Evolutionary conservation across 2,113 vertebrate genomes (phyloP), one percentile per base, ranked within the genome.

Genomic region (Hystrix cristata): DNA sequence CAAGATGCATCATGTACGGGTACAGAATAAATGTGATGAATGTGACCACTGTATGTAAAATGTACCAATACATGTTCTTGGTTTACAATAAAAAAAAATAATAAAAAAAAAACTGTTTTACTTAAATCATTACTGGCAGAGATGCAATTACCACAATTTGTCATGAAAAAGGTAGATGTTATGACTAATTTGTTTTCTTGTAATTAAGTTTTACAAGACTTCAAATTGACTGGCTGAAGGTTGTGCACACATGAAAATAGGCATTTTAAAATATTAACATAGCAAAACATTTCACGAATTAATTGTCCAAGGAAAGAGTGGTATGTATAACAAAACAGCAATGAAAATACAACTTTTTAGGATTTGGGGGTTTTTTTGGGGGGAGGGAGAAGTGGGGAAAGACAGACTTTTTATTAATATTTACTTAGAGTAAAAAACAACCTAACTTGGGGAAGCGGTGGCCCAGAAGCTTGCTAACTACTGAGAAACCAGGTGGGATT

Each of bases 201-300:
- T 7, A 92, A 81, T 59, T 93, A 59, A 53, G 13, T 62, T 87
- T 95, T 76, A 84, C 19, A 81, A 82, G 46, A 87, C 46, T 83
- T 93, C 67, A 94, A 89, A 83, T 16, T 83, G 72, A 57, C 48
- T 79, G 12, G 38, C 46, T 93, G 34, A 96, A 78, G 10, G 71
- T 48, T 76, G 53, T 59, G 55, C 19, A 65, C 46, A 83, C 60
- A 88, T 93, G 81, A 62, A 96, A 93, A 83, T 87, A 62, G 18
- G 25, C 8, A 60, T 89, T 89, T 82, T 69, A 93, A 89, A 94
- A 87, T 80, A 84, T 79, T 71, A 86, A 91, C 29, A 94, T 7
- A 80, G 23, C 38, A 48, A 81, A 91, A 82, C 7, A 8, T 81
- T 83, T 82, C 11, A 71, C 71, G 9, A 96, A 92, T 74, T 69